Base-by-base conservation (phyloP, 1,140 invertebrate species). In the Elymnias hypermnestra region DNA sequence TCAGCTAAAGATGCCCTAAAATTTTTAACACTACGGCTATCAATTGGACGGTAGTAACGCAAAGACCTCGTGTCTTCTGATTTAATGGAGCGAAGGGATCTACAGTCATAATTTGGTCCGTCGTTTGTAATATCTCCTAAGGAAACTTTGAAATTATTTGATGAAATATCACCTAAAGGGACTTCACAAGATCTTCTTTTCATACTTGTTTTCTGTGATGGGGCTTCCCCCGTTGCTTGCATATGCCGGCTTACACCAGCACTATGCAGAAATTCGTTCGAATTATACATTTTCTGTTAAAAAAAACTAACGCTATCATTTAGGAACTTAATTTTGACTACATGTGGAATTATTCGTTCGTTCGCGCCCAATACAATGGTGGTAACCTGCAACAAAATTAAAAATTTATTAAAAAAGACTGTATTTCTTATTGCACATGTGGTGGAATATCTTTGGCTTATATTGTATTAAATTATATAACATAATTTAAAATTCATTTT, bases 321-420 rank as follows among this genome's bases (percentile, higher is more conserved):
- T 78, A 83, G 76, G 79, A 83, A 81, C 79, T 83, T 74, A 26
- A 33, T 36, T 57, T 63, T 83, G 73, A 82, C 77, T 81, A 79
- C 63, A 63, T 67, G 39, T 78, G 77, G 75, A 79, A 82, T 82
- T 79, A 76, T 64, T 74, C 72, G 73, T 74, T 77, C 63, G 52
- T 58, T 57, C 37, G 43, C 39, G 56, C 37, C 57, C 19, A 25
- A 57, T 44, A 45, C 37, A 52, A 26, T 53, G 59, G 35, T 41
- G 5, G 14, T 43, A 35, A 74, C 73, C 79, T 83, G 77, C 43
- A 83, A 83, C 73, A 82, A 83, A 53, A n/a, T n/a, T n/a, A n/a
- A n/a, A n/a, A n/a, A n/a, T n/a, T n/a, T n/a, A n/a, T n/a, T n/a
- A n/a, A n/a, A n/a, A n/a, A n/a, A n/a, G n/a, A n/a, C n/a, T n/a